Conservation (phyloP, 2,797 vertebrate genomes). For the Aulostomus chinensis region DNA sequence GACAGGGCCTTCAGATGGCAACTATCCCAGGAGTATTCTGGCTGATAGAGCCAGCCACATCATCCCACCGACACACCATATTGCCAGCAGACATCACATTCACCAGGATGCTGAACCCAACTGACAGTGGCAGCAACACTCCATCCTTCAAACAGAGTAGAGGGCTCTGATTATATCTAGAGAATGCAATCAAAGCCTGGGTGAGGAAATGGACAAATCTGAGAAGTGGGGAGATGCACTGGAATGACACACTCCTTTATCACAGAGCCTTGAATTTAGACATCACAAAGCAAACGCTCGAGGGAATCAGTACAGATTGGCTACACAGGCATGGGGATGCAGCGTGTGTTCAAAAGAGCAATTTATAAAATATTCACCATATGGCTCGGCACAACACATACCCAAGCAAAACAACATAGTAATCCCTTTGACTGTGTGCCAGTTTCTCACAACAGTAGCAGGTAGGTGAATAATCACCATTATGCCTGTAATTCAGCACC, state of each 20-base stretch:
- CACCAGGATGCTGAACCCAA: slow-evolving; percentile 50
- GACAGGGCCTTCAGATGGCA: slow-evolving; percentile 52
- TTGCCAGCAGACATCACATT: slow-evolving; percentile 63
- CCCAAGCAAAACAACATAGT: slow-evolving; percentile 22
- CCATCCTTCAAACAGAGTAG: slow-evolving; percentile 38
- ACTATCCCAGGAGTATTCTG: slow-evolving; percentile 62
- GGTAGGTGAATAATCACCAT: slow-evolving; percentile 26
- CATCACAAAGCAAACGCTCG: slow-evolving; percentile 22
- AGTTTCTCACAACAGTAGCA: slow-evolving; percentile 29
- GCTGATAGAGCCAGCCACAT: slow-evolving; percentile 52
- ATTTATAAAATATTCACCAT: slow-evolving; percentile 42
- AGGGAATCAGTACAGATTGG: slow-evolving; percentile 49
- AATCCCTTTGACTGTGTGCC: slow-evolving; percentile 30
- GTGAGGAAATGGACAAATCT: slow-evolving; percentile 39
- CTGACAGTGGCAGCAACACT: slow-evolving; percentile 49
- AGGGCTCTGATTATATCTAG: slow-evolving; percentile 59
- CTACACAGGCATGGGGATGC: slow-evolving; percentile 9
- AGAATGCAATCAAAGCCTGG: slow-evolving; percentile 62
- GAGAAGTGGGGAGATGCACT: slow-evolving; percentile 52
- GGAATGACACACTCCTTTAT: slow-evolving; percentile 58
- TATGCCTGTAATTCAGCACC: slow-evolving; percentile 24
- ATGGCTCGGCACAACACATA: slow-evolving; percentile 27
- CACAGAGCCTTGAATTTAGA: slow-evolving; percentile 42
- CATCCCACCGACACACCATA: slow-evolving; percentile 55
- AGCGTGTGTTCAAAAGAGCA: slow-evolving; percentile 15